These are phyloP conservation scores for Sebastes vulpes DNA, from an alignment of 2,797 vertebrate species.

Conservation along the genomic window DNA sequence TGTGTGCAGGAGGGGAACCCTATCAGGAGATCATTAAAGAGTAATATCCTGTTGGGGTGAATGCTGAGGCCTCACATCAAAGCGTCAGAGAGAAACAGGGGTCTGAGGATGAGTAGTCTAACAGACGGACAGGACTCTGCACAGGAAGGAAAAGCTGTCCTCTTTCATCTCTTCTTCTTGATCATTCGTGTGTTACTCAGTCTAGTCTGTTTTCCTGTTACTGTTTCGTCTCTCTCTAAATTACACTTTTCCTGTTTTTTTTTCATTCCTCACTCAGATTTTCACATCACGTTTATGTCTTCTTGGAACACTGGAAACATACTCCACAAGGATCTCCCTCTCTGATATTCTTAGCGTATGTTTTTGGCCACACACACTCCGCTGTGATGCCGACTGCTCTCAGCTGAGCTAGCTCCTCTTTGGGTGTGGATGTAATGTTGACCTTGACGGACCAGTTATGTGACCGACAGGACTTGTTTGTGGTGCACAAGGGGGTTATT, in stretches of 20 bases:
- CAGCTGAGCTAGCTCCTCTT: conserved; percentile 31
- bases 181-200: neutral
- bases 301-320: conserved; percentile 3
- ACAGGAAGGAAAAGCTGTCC: conserved; percentile 33
- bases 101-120: conserved; percentile 53
- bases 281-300: neutral
- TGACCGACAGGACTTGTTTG: conserved; percentile 27
- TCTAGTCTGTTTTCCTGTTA: conserved; percentile 24
- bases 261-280: neutral
- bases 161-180: conserved; percentile 47
- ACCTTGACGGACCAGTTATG: conserved; percentile 34
- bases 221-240: neutral
- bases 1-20: neutral
- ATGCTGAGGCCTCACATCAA: conserved; percentile 52
- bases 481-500: conserved; percentile 28
- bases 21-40: conserved; percentile 62
- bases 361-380: conserved; percentile 40
- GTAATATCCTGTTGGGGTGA: conserved; percentile 63
- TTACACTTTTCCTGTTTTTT: neutral
- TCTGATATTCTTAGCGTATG: conserved; percentile 1
- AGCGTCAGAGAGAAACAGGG: conserved; percentile 31
- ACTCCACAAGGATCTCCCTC: neutral
- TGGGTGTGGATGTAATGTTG: conserved; percentile 41
- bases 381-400: conserved; percentile 12
- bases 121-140: conserved; percentile 38